Percentiles rank a stretch among this genome's conserved stretches.
These are phyloP conservation scores for Pteronura brasiliensis DNA, from an alignment of 2,113 vertebrate species.

Conservation along the genomic window DNA sequence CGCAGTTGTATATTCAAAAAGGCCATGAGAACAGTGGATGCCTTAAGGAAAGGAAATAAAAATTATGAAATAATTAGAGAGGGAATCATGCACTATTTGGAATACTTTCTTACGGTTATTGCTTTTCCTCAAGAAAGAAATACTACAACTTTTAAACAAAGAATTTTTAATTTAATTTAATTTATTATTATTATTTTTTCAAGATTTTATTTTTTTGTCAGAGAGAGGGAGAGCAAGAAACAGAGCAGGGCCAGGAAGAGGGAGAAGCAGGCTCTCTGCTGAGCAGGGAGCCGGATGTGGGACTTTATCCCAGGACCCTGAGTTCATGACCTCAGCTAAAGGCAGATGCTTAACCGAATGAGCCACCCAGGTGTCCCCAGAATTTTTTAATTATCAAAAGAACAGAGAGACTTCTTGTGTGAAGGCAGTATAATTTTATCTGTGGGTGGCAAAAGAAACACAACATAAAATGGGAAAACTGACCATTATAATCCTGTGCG, in stretches of 20 bases:
- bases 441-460: background rate
- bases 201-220: background rate
- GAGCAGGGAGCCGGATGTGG: no score
- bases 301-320: no score
- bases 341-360: no score
- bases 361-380: background rate
- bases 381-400: background rate
- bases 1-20: background rate
- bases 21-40: background rate
- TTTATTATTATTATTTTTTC: no score
- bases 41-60: conserved; percentile 29
- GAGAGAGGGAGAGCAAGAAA: background rate
- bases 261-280: background rate
- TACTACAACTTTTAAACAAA: background rate
- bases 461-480: background rate
- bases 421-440: background rate
- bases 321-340: no score
- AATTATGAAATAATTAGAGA: background rate
- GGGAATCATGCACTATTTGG: background rate
- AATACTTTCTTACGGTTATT: background rate
- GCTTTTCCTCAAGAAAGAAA: background rate
- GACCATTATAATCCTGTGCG: background rate
- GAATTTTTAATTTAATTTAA: background rate
- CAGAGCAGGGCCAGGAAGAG: background rate
- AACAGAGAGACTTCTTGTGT: background rate